These are phyloP conservation scores for Enteromius trimaculatus DNA, from an alignment of 2,797 vertebrate species.

Conservation along the genomic window DNA sequence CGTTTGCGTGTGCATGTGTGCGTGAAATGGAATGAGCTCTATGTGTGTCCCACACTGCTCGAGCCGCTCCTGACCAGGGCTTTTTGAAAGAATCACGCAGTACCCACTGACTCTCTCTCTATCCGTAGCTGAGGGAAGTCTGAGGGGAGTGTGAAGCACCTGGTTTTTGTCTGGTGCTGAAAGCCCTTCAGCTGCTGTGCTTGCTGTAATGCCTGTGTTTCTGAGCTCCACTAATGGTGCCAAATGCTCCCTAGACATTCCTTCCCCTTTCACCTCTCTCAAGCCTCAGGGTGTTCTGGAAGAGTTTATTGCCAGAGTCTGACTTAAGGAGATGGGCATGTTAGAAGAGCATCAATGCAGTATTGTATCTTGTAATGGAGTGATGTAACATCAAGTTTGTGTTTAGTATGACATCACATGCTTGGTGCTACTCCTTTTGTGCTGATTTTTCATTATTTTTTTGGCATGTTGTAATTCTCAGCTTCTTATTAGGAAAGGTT, in stretches of 20 bases:
- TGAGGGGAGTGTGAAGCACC: constrained; percentile 70
- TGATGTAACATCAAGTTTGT: not conserved
- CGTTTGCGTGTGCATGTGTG: constrained; percentile 27
- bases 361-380: not conserved
- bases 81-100: constrained; percentile 9
- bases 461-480: not conserved
- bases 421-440: not conserved
- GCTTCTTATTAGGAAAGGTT: not conserved
- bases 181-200: constrained; percentile 72
- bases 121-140: constrained; percentile 46
- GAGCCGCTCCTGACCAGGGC: constrained; percentile 3
- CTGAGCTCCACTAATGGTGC: constrained; percentile 64
- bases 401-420: not conserved
- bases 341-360: not conserved
- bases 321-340: constrained; percentile 1
- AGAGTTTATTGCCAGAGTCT: constrained; percentile 25
- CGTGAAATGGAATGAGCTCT: constrained; percentile 78
- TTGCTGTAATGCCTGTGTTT: constrained; percentile 55
- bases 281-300: constrained; percentile 36
- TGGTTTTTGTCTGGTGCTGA: constrained; percentile 70
- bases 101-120: not conserved
- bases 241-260: constrained; percentile 49
- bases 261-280: constrained; percentile 52
- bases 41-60: constrained; percentile 73
- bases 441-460: not conserved